Conservation (phyloP, 2,113 vertebrate species). For the Anas platyrhynchos region DNA sequence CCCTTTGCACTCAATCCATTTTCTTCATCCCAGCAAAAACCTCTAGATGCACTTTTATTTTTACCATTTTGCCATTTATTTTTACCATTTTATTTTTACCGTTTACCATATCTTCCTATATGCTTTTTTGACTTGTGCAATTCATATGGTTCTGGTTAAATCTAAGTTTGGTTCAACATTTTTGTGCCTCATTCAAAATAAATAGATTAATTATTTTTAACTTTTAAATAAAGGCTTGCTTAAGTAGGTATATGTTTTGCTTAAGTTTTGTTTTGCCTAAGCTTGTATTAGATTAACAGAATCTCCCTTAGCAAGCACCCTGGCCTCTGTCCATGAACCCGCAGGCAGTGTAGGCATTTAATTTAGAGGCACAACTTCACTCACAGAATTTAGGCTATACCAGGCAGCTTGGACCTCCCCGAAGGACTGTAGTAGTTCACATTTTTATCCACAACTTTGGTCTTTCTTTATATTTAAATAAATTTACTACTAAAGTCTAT, state of each 20-base stretch:
- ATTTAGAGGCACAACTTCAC: not conserved
- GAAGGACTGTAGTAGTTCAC: not conserved
- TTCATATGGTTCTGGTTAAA: not conserved
- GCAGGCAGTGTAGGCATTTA: not conserved
- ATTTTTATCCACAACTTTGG: not conserved
- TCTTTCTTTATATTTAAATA: not conserved
- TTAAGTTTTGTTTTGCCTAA: not conserved
- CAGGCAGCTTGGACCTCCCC: not conserved
- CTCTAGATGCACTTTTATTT: not conserved
- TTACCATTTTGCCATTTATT: not conserved
- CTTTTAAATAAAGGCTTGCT: not conserved
- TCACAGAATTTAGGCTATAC: not conserved
- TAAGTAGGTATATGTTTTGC: not conserved
- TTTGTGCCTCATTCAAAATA: not conserved
- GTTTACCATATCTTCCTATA: not conserved
- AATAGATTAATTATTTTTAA: not conserved
- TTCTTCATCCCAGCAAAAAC: not conserved
- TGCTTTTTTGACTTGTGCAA: not conserved
- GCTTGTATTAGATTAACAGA: not conserved
- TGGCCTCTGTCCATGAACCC: not conserved
- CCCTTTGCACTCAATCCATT: not conserved
- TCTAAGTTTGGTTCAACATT: not conserved
- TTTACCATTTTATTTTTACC: not conserved
- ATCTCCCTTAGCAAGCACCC: not conserved
- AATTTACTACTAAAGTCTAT: not conserved